Evolutionary conservation across 2,888 invertebrate species (phyloP), one percentile per base, ranked within the genome.

Genomic region (Lasioglossum vierecki): DNA sequence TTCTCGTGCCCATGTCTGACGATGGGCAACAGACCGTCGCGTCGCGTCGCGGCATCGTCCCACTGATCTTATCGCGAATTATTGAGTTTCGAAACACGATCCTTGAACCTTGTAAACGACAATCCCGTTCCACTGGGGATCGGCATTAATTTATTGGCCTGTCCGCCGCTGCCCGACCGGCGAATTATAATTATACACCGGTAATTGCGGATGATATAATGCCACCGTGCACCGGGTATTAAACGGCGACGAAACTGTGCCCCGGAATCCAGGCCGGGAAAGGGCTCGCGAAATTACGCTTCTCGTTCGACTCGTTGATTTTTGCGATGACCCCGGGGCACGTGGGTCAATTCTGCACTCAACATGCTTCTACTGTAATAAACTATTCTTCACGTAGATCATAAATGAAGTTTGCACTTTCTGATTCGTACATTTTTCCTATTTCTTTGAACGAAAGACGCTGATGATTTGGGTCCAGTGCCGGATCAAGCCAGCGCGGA

Each of bases 41-140:
- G 35, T 18, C 30, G 66, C 35, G 60, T 46, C 46, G 66, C 35
- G 35, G 35, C 66, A 35, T 35, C 66, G 35, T 68, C 57, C 66
- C 18, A 63, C 68, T 72, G 86, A 87, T 87, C 75, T 83, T 83
- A 87, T 87, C 86, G 79, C 41, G 83, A 86, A 83, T 87, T 87
- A 86, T 86, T 86, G 86, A 87, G 86, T 80, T 79, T 82, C 86
- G 79, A 76, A 71, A 80, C 86, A 77, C 79, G 77, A 87, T 86
- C 86, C 74, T 80, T 83, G 86, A 80, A 83, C 66, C 78, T 81
- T 81, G 81, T 79, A 85, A 81, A 81, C 85, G 85, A 85, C 85
- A 86, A 72, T 81, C 85, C 78, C 60, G 81, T 60, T 80, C 57
- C 44, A 49, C 39, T 26, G 63, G 49, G 70, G 60, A 49, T 66